A percentile compares a stretch with the other conserved stretches of the same genome.
These are phyloP conservation scores for Urosaurus nigricauda DNA, from an alignment of 2,797 vertebrate genomes.

Conservation along the genomic window DNA sequence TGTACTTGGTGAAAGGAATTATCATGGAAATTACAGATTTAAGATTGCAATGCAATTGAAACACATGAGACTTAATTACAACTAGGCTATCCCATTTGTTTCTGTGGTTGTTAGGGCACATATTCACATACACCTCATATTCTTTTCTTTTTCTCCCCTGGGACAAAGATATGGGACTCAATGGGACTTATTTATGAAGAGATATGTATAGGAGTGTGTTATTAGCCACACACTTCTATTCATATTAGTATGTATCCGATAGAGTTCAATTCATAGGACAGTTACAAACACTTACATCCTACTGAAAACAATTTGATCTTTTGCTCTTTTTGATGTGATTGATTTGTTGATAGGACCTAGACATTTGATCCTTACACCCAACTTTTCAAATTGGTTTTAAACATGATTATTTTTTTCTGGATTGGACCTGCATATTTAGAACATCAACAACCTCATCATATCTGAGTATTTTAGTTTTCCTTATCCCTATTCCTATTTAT, in stretches of 20 bases:
- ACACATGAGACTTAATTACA: neutral
- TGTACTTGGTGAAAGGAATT: neutral
- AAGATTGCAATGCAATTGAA: neutral
- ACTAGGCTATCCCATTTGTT: neutral
- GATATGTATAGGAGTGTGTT: neutral
- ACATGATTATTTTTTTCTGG: neutral
- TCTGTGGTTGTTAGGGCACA: neutral
- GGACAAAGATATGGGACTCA: neutral
- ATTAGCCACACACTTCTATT: neutral
- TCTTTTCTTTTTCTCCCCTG: neutral
- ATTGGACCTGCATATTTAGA: neutral
- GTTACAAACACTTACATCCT: neutral
- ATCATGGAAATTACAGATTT: neutral
- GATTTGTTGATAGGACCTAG: neutral
- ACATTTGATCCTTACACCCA: neutral
- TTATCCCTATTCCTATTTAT: neutral
- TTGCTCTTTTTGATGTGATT: conserved; percentile 15
- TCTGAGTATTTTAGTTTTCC: neutral
- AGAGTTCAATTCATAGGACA: neutral
- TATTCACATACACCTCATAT: neutral
- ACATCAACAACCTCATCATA: neutral
- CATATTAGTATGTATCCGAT: neutral
- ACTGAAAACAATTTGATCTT: conserved; percentile 6
- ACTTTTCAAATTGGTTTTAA: no score
- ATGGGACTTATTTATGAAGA: neutral